These are phyloP conservation scores for Nasua narica DNA, from an alignment of 2,797 vertebrate species.

Conservation along the genomic window DNA sequence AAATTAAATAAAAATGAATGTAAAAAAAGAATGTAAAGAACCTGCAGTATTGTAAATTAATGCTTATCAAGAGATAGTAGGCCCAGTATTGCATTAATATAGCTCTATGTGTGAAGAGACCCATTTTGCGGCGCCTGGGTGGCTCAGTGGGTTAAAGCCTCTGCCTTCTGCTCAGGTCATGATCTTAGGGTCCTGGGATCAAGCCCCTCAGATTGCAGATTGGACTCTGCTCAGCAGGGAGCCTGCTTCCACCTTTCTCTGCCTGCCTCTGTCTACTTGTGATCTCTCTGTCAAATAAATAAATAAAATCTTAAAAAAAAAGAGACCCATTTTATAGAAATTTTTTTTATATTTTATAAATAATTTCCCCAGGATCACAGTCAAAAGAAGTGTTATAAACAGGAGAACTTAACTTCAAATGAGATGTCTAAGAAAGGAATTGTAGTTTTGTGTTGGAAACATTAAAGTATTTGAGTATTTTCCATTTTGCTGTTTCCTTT, in stretches of 20 bases:
- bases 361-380: not conserved
- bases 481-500: slow-evolving; percentile 18
- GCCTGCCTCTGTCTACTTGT: too few relatives aligned
- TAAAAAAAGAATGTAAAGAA: not conserved
- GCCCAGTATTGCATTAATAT: not conserved
- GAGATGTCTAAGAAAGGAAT: not conserved
- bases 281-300: too few relatives aligned
- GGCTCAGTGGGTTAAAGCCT: too few relatives aligned
- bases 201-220: too few relatives aligned
- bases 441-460: not conserved
- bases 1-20: not conserved
- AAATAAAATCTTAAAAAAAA: too few relatives aligned
- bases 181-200: too few relatives aligned
- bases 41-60: not conserved
- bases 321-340: too few relatives aligned
- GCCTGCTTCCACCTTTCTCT: too few relatives aligned
- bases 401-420: not conserved
- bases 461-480: slow-evolving; percentile 38
- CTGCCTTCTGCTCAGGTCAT: too few relatives aligned
- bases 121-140: not conserved
- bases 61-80: not conserved
- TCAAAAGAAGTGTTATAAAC: not conserved
- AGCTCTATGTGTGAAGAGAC: not conserved
- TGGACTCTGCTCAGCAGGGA: too few relatives aligned
- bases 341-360: too few relatives aligned